A percentile compares a stretch with the other conserved stretches of the same genome.
These are phyloP conservation scores for Polylopha cassiicola DNA, from an alignment of 2,888 invertebrate species.

Conservation along the genomic window DNA sequence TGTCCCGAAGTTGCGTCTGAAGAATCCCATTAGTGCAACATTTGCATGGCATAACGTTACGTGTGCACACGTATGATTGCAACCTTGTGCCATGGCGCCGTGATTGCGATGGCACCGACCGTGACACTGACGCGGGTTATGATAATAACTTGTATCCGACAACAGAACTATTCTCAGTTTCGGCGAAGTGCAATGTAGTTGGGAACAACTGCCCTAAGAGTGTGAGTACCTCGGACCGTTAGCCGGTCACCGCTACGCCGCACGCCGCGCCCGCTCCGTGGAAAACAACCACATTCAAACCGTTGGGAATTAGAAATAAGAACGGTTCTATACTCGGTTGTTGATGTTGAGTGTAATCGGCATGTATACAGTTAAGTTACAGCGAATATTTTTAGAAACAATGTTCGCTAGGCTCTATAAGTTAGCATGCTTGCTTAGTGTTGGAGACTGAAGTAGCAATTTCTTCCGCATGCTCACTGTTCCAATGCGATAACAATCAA, in stretches of 20 bases:
- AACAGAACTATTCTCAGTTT: slow-evolving; percentile 35
- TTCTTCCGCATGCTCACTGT: too few relatives aligned
- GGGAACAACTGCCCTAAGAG: slow-evolving; percentile 48
- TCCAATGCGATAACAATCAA: too few relatives aligned
- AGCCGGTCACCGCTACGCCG: slow-evolving; percentile 66
- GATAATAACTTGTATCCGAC: slow-evolving; percentile 54
- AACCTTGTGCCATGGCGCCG: slow-evolving; percentile 64
- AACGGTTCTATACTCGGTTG: slow-evolving; percentile 24
- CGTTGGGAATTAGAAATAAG: slow-evolving; percentile 37
- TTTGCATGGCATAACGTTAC: slow-evolving; percentile 52
- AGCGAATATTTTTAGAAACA: too few relatives aligned
- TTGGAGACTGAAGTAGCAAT: too few relatives aligned
- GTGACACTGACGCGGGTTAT: slow-evolving; percentile 67
- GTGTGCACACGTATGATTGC: slow-evolving; percentile 56
- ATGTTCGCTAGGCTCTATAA: too few relatives aligned
- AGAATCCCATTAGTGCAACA: slow-evolving; percentile 35
- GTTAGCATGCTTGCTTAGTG: too few relatives aligned
- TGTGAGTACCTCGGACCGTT: slow-evolving; percentile 64
- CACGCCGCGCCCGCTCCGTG: slow-evolving; percentile 35
- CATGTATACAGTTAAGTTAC: slow-evolving; percentile 17
- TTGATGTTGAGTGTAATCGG: slow-evolving; percentile 17
- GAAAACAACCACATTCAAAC: slow-evolving; percentile 50
- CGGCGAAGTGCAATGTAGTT: slow-evolving; percentile 39
- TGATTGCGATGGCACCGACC: slow-evolving; percentile 62
- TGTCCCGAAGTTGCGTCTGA: too few relatives aligned